Conservation (phyloP, 2,888 invertebrate species). For the Phyto melanocephala region DNA sequence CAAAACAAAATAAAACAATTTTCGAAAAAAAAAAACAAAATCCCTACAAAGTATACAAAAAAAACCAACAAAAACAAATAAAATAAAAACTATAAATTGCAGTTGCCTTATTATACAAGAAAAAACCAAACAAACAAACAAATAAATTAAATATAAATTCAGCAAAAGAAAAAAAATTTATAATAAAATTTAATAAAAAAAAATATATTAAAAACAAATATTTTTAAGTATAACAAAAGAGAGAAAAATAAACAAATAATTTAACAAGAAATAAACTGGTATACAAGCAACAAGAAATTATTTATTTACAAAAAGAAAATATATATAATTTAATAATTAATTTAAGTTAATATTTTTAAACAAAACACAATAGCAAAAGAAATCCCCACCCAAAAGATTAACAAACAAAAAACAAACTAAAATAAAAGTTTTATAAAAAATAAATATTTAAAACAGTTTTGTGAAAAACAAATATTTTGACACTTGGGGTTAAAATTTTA, state of each 20-base stretch:
- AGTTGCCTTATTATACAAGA: slow-evolving; percentile 75
- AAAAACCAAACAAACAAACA: slow-evolving; percentile 58
- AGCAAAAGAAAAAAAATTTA: slow-evolving; percentile 62
- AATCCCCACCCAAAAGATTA: slow-evolving; percentile 26
- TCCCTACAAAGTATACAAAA: slow-evolving; percentile 58
- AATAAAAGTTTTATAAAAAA: slow-evolving; percentile 9
- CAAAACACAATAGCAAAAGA: neutral
- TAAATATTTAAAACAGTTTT: neutral
- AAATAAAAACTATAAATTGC: slow-evolving; percentile 71
- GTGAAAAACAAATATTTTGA: neutral
- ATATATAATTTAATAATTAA: neutral
- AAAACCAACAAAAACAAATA: slow-evolving; percentile 60
- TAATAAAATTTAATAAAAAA: slow-evolving; percentile 23
- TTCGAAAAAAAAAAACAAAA: slow-evolving; percentile 59
- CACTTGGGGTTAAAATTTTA: slow-evolving; percentile 19
- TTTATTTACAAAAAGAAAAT: neutral
- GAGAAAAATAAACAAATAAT: slow-evolving; percentile 32
- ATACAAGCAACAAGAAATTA: slow-evolving; percentile 43
- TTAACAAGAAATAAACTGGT: slow-evolving; percentile 66
- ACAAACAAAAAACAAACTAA: too few species aligned
- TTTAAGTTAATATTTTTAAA: slow-evolving; percentile 23
- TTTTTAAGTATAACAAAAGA: slow-evolving; percentile 58
- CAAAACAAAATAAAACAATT: slow-evolving; percentile 57
- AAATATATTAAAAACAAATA: slow-evolving; percentile 63
- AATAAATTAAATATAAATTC: slow-evolving; percentile 51